A percentile compares a stretch with the other conserved stretches of the same genome.
These are phyloP conservation scores for Noctua janthe DNA, from an alignment of 2,888 invertebrate species.

Conservation along the genomic window DNA sequence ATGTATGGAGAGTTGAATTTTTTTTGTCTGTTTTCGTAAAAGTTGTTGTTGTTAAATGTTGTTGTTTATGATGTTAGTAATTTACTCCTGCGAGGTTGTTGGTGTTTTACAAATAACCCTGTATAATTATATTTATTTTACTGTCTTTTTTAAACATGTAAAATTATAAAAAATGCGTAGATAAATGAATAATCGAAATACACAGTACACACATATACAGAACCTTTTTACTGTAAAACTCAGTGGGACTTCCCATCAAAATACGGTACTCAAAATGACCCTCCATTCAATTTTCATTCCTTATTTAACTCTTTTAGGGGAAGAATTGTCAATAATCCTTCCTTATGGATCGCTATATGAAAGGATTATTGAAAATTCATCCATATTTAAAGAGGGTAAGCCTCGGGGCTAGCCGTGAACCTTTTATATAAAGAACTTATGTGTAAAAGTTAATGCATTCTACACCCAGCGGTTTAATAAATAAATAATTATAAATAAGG, in stretches of 20 bases:
- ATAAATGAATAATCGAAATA: no score
- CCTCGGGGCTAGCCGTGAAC: background rate
- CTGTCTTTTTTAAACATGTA: no score
- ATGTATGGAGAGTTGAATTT: no score
- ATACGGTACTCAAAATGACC: background rate
- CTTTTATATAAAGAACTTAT: background rate
- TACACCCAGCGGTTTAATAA: background rate
- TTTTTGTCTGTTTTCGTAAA: no score
- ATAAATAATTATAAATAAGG: background rate
- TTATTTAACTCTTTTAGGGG: background rate
- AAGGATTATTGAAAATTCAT: background rate
- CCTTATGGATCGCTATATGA: background rate
- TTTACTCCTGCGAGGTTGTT: no score
- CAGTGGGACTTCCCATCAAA: background rate
- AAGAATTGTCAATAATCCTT: background rate
- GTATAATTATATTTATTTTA: no score
- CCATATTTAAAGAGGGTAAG: background rate
- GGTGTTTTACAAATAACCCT: no score
- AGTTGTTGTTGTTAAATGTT: no score
- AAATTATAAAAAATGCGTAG: no score
- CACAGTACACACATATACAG: no score
- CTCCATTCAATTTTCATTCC: background rate
- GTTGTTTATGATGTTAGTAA: no score
- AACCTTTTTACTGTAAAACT: background rate
- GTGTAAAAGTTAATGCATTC: background rate